These are phyloP conservation scores for Eclectus roratus DNA, from an alignment of 2,113 vertebrate genomes.

Conservation along the genomic window DNA sequence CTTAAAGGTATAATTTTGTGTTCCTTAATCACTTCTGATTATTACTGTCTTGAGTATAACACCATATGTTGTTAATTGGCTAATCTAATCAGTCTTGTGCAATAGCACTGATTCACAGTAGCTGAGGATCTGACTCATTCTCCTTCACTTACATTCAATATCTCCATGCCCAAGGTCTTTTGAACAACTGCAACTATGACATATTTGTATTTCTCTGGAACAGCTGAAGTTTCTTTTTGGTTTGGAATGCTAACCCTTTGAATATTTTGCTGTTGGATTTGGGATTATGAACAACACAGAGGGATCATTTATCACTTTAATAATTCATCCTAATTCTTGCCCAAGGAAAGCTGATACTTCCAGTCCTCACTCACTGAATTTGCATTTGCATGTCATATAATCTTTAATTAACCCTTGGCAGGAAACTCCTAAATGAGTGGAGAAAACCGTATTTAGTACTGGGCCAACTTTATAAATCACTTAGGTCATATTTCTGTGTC, in stretches of 20 bases:
- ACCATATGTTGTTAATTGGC: background rate
- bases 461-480: background rate
- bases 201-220: constrained; percentile 29
- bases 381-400: background rate
- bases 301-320: background rate
- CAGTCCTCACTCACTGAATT: background rate
- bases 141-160: background rate
- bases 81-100: background rate
- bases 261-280: background rate
- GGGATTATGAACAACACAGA: background rate
- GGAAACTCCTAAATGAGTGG: background rate
- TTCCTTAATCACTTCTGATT: background rate
- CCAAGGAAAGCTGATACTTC: background rate
- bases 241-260: background rate
- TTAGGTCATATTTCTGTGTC: background rate
- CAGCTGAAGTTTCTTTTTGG: constrained; percentile 5
- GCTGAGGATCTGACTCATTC: background rate
- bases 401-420: background rate
- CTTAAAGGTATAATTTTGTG: background rate
- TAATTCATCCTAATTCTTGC: background rate
- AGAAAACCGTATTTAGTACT: background rate
- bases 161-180: background rate
- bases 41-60: background rate
- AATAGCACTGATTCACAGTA: background rate
- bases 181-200: constrained; percentile 16